Conservation (phyloP, 2,888 invertebrate genomes). For the Ectropis crepuscularia region DNA sequence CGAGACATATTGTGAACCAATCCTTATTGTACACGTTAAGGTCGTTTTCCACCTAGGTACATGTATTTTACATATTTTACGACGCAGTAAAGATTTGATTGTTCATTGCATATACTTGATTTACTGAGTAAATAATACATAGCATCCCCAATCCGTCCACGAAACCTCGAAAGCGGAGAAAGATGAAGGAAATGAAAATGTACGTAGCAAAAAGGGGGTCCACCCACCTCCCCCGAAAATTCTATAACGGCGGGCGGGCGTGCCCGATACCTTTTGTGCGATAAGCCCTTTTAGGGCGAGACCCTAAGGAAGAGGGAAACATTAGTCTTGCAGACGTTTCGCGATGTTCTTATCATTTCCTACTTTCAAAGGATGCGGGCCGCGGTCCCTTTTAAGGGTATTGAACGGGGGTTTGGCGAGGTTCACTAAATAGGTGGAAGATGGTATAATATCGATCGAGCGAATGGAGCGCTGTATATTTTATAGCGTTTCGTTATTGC, state of each 20-base stretch:
- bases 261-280: conserved; percentile 78
- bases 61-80: too few relatives aligned
- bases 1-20: too few relatives aligned
- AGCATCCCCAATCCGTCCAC: conserved; percentile 57
- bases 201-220: conserved; percentile 82
- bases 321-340: conserved; percentile 79
- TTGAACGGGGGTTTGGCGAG: conserved; percentile 12
- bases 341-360: conserved; percentile 80
- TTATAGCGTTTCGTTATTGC: not conserved
- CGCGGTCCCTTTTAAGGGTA: conserved; percentile 28
- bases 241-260: conserved; percentile 78
- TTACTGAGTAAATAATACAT: not conserved
- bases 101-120: not conserved
- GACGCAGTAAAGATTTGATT: too few relatives aligned
- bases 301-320: conserved; percentile 61
- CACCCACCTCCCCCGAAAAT: conserved; percentile 71
- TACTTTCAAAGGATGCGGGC: conserved; percentile 64
- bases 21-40: too few relatives aligned
- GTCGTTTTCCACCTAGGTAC: too few relatives aligned
- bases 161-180: conserved; percentile 76
- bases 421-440: conserved; percentile 21
- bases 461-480: not conserved
- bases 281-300: conserved; percentile 70
- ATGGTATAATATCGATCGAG: conserved; percentile 17
- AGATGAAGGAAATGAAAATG: conserved; percentile 85